Percentiles rank a stretch among this genome's conserved stretches.
Evolutionary conservation across 2,888 invertebrate species (phyloP).

Genomic region (Hydriomena furcata): DNA sequence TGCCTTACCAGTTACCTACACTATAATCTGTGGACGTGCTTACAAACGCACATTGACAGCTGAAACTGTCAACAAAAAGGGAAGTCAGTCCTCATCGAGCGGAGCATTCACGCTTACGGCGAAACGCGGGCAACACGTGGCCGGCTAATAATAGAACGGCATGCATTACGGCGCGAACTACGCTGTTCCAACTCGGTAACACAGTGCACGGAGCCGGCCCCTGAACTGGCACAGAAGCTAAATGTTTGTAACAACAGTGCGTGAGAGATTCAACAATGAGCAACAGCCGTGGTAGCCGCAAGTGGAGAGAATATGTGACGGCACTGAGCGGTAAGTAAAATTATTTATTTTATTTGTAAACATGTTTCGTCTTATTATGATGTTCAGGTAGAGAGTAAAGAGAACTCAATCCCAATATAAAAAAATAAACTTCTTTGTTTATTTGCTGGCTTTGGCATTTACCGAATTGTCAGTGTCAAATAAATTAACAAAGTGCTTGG

Average conservation of each 20-base stretch:
- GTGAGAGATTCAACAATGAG: slow-evolving; percentile 64
- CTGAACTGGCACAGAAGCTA: slow-evolving; percentile 52
- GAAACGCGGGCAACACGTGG: slow-evolving; percentile 75
- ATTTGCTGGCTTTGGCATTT: no score
- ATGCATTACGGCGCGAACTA: slow-evolving; percentile 44
- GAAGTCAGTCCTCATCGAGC: slow-evolving; percentile 47
- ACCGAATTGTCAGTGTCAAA: no score
- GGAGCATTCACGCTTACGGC: slow-evolving; percentile 68
- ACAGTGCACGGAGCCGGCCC: slow-evolving; percentile 49
- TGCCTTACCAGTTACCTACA: slow-evolving; percentile 29
- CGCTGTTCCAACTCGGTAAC: slow-evolving; percentile 41
- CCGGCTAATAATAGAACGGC: slow-evolving; percentile 67
- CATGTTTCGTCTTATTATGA: background rate
- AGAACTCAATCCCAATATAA: no score
- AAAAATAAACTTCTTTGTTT: no score
- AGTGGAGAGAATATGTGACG: slow-evolving; percentile 78
- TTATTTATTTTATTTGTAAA: slow-evolving; percentile 37
- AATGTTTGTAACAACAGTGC: slow-evolving; percentile 69
- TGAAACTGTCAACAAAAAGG: slow-evolving; percentile 71
- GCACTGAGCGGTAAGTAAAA: slow-evolving; percentile 76
- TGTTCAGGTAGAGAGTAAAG: no score
- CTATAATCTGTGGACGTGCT: slow-evolving; percentile 23
- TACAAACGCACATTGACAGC: slow-evolving; percentile 58
- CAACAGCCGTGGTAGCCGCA: slow-evolving; percentile 65
- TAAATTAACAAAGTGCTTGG: no score